phyloP scores from a whole-genome alignment of 2,888 invertebrate genomes.

The Cerceris rybyensis region DNA sequence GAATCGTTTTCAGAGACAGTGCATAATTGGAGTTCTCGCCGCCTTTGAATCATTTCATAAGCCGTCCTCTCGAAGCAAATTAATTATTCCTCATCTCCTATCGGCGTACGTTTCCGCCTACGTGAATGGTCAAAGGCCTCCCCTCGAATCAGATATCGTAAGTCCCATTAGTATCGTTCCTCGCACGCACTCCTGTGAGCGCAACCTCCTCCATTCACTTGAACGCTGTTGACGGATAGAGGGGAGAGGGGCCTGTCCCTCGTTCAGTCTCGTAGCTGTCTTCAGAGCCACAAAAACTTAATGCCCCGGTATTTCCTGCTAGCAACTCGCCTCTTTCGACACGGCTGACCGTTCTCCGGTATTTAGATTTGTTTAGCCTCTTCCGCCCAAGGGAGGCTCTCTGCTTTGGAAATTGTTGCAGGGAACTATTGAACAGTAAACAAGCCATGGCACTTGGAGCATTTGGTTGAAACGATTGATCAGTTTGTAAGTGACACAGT shows the following conservation, averaged over 20 bases:
- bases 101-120: conserved; percentile 55
- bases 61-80: conserved; percentile 37
- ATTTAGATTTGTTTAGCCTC: too few relatives aligned
- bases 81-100: conserved; percentile 71
- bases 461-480: too few relatives aligned
- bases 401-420: too few relatives aligned
- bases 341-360: background rate
- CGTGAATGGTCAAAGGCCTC: conserved; percentile 55
- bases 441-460: too few relatives aligned
- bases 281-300: conserved; percentile 59
- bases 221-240: conserved; percentile 21
- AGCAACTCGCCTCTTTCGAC: conserved; percentile 35
- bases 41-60: background rate
- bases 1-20: too few relatives aligned
- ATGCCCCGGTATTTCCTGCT: conserved; percentile 56
- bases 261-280: conserved; percentile 35
- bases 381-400: too few relatives aligned
- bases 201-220: conserved; percentile 31
- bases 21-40: too few relatives aligned
- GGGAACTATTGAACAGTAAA: too few relatives aligned
- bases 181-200: conserved; percentile 14
- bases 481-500: too few relatives aligned
- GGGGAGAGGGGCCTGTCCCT: conserved; percentile 36
- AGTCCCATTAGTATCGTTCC: conserved; percentile 65
- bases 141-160: conserved; percentile 64